Conservation (phyloP, 2,888 invertebrate species). For the Drosophila lutescens region DNA sequence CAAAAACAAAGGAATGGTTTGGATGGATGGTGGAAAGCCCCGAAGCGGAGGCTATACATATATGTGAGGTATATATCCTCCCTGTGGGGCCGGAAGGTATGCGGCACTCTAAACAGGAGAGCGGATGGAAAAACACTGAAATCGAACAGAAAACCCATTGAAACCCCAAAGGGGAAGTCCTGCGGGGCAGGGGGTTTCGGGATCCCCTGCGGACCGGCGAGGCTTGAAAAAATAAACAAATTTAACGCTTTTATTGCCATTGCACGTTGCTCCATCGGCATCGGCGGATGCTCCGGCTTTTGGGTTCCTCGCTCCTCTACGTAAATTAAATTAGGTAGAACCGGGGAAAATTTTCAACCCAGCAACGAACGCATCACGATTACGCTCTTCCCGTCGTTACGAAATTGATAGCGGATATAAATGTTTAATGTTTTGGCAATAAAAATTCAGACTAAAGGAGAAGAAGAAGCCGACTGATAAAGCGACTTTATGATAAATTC, state of each 20-base stretch:
- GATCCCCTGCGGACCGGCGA: slow-evolving; percentile 27
- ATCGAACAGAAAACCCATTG: slow-evolving; percentile 58
- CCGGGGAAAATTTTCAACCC: slow-evolving; percentile 55
- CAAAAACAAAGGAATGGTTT: slow-evolving; percentile 64
- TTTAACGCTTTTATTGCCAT: slow-evolving; percentile 77
- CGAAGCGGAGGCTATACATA: slow-evolving; percentile 6
- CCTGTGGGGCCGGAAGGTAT: slow-evolving; percentile 57
- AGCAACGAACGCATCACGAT: slow-evolving; percentile 52
- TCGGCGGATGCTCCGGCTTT: slow-evolving; percentile 1
- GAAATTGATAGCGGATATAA: slow-evolving; percentile 79
- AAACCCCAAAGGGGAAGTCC: neutral
- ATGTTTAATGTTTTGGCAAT: slow-evolving; percentile 80
- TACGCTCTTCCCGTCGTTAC: slow-evolving; percentile 67
- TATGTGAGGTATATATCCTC: slow-evolving; percentile 13
- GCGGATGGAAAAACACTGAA: slow-evolving; percentile 46
- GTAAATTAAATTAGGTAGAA: slow-evolving; percentile 77
- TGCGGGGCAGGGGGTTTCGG: slow-evolving; percentile 4
- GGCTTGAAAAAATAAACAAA: slow-evolving; percentile 73
- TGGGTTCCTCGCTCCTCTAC: slow-evolving; percentile 51
- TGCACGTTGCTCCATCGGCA: slow-evolving; percentile 64
- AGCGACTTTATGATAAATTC: slow-evolving; percentile 77
- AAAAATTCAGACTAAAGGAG: slow-evolving; percentile 59
- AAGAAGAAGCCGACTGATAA: slow-evolving; percentile 59
- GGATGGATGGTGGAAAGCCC: slow-evolving; percentile 1
- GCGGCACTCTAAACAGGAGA: slow-evolving; percentile 54